Conservation (phyloP, 2,888 invertebrate species). For the Ypsolopha scabrella region DNA sequence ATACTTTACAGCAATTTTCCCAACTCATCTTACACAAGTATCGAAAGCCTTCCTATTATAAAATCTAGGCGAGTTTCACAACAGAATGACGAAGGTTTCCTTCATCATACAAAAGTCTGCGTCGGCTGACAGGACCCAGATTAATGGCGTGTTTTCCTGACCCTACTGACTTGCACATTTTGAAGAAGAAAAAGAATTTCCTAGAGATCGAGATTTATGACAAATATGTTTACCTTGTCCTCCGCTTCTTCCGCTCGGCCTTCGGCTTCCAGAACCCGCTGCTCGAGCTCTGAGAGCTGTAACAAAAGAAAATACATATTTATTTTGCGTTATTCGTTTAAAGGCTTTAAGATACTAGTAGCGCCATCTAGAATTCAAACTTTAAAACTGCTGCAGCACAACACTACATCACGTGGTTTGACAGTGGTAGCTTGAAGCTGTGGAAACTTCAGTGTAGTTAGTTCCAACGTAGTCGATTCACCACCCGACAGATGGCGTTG, state of each 20-base stretch:
- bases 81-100: conserved; percentile 10
- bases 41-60: background rate
- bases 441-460: too few relatives aligned
- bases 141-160: conserved; percentile 40
- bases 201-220: background rate
- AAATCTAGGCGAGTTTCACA: background rate
- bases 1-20: background rate
- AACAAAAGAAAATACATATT: conserved; percentile 44
- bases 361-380: conserved; percentile 35
- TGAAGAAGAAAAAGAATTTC: conserved; percentile 1
- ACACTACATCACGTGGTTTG: background rate
- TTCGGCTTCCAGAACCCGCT: conserved; percentile 92
- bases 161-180: conserved; percentile 2
- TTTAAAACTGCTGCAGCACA: background rate
- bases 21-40: too few relatives aligned
- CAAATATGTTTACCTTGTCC: conserved; percentile 81
- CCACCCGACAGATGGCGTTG: conserved; percentile 59
- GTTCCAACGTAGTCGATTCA: conserved; percentile 16
- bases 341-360: conserved; percentile 15
- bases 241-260: conserved; percentile 93
- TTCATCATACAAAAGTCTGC: conserved; percentile 21
- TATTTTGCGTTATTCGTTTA: background rate
- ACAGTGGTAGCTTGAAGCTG: too few relatives aligned
- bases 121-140: conserved; percentile 12
- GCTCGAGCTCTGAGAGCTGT: conserved; percentile 94